Percentiles rank a stretch among this genome's conserved stretches.
phyloP scores from a whole-genome alignment of 2,797 vertebrate genomes.

The Carcharodon carcharias region DNA sequence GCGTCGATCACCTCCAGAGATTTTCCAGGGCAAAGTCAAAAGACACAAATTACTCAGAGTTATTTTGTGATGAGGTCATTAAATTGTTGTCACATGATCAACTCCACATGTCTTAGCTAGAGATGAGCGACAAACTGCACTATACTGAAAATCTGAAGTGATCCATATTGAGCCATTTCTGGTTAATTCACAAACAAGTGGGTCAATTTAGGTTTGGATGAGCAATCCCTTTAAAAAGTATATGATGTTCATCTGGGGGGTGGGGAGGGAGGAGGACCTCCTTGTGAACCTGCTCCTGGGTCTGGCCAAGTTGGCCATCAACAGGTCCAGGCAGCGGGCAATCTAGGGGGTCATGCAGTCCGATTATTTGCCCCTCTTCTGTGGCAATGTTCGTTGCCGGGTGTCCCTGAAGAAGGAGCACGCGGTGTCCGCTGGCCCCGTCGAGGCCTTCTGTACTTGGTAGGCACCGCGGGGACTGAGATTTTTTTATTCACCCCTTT shows the following conservation, averaged over 20 bases:
- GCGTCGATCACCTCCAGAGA: constrained; percentile 32
- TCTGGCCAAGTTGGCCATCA: no score
- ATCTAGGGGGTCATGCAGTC: no score
- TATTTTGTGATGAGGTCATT: constrained; percentile 27
- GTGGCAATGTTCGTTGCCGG: no score
- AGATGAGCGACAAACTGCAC: neutral
- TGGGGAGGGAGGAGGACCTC: no score
- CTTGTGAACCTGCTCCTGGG: no score
- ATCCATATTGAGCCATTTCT: neutral
- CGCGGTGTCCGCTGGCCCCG: no score
- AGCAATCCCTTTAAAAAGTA: neutral
- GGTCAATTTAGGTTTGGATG: neutral
- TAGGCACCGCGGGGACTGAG: no score
- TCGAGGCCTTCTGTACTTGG: no score
- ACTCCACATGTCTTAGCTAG: constrained; percentile 4
- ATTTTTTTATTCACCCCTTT: no score
- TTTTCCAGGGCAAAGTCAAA: constrained; percentile 34
- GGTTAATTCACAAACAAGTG: neutral
- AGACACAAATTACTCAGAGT: constrained; percentile 37
- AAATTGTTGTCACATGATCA: constrained; percentile 31
- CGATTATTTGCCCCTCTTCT: no score
- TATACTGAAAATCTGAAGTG: constrained; percentile 14
- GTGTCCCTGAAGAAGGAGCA: no score
- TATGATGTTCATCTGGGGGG: neutral
- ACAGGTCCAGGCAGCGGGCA: no score